Base-by-base conservation (phyloP, 1,140 invertebrate species). In the Macrobrachium nipponense region DNA sequence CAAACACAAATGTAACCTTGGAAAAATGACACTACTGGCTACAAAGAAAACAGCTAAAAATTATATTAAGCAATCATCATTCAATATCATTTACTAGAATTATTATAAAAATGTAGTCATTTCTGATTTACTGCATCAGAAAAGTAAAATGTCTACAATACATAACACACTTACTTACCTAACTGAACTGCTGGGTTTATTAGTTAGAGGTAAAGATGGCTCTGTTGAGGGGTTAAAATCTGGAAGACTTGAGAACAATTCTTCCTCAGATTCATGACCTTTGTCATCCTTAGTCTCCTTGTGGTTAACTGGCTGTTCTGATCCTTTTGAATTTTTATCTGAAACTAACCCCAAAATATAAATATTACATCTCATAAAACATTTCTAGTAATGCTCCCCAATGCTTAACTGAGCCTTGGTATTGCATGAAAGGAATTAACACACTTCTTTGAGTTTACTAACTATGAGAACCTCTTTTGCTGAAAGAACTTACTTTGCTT, bases 231-330 rank as follows among this genome's bases (percentile, higher is more conserved):
- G 23, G 20, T 20, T 76, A 18, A 82, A 23, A n/a, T 82, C 80
- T 12, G 80, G 80, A 60, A 82, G 70, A 58, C 80, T 82, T 5
- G 80, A 61, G 70, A 82, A 82, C 8, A 82, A 58, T 61, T 82
- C 80, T 5, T 51, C 51, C 20, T 82, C 80, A 11, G 80, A 82
- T 15, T 82, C 80, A 11, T 73, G 51, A 12, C 60, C 70, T n/a
- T 60, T 75, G n/a, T 75, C 43, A n/a, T 70, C 68, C 36, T 51
- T 51, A 12, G 3, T 51, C 51, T 51, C 51, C 51, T 51, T 51
- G 51, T 8, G 12, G 51, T 6, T 51, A 12, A 51, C 68, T 70
- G 68, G 68, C 23, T 70, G 11, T 68, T 68, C 68, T 27, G 23
- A 15, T 70, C 20, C 36, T 20, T 70, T 70, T 70, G 5, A 51